Base-by-base conservation (phyloP, 2,113 vertebrate genomes). In the Panthera tigris region DNA sequence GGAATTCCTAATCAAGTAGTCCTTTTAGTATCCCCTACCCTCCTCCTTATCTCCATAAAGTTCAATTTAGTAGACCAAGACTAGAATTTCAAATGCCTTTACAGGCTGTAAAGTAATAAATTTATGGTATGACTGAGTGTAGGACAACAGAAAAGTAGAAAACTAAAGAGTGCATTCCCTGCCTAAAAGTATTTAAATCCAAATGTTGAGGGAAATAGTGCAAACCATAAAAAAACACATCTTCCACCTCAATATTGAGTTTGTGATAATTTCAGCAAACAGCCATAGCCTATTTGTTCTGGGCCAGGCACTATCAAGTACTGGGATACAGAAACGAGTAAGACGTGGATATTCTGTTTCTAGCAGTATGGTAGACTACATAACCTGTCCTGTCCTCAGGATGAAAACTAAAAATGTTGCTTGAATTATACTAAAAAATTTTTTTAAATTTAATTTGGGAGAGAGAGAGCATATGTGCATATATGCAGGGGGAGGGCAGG, bases 391-490 rank as follows among this genome's bases (percentile, higher is more conserved):
- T 78, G 1, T 73, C 69, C 41, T 95, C 45, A 69, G 69, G 25
- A 86, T 92, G 23, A 81, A 80, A 94, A 92, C 6, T 85, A 84
- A 97, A 94, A 94, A 81, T 89, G n/a, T 1, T 89, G 57, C 74
- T 52, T 90, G 52, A 52, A 68, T 87, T n/a, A 11, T 69, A 69
- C 81, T 93, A 21, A 21, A 21, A 61, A 61, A 61, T 9, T 0
- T 25, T 25, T 57, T 61, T 61, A 0, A 61, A 61, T 23, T 61
- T 25, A 61, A 61, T 61, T 23, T 61, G 57, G 57, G 63, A 65
- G 27, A 55, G 52, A 55, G 52, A 65, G 63, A 29, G 57, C 57
- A 61, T 61, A 61, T 61, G 57, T 23, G 57, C 57, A 25, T 21
- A 61, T 61, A 61, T 23, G 57, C 57, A 61, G 57, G 57, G 21